phyloP scores from a whole-genome alignment of 2,888 invertebrate genomes.

The Stenodema calcarata region DNA sequence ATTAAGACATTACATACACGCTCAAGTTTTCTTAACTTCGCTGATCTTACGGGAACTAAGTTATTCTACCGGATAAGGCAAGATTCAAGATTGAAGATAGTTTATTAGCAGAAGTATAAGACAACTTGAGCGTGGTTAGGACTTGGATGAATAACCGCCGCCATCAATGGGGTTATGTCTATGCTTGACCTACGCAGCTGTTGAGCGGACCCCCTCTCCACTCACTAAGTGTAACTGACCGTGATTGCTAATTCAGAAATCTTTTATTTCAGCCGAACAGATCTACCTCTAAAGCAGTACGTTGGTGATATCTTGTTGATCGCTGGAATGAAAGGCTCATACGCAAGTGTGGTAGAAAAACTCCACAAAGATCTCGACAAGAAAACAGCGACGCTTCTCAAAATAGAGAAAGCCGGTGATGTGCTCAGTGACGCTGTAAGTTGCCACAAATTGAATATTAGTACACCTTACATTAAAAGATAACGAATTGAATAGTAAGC shows the following conservation, averaged over 20 bases:
- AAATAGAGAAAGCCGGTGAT: constrained; percentile 86
- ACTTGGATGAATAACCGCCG: no score
- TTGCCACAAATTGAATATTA: constrained; percentile 29
- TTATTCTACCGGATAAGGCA: no score
- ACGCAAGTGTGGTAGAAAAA: constrained; percentile 80
- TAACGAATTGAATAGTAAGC: neutral
- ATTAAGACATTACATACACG: no score
- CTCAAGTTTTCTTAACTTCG: no score
- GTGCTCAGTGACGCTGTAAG: constrained; percentile 83
- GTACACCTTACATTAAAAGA: no score
- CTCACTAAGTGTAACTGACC: neutral
- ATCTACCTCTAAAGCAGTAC: constrained; percentile 73
- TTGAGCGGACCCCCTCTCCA: no score
- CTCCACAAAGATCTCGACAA: constrained; percentile 80
- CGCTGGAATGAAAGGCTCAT: constrained; percentile 79
- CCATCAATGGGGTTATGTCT: no score
- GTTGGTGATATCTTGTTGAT: constrained; percentile 81
- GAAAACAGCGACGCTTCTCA: constrained; percentile 81
- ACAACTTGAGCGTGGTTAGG: no score
- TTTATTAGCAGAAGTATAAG: no score
- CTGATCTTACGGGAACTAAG: no score
- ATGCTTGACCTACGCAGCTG: no score
- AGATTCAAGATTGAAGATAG: no score
- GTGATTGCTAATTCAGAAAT: neutral
- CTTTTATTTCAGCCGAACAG: constrained; percentile 69